These are phyloP conservation scores for Myotis lucifugus DNA, from an alignment of 2,113 vertebrate species.

Conservation along the genomic window DNA sequence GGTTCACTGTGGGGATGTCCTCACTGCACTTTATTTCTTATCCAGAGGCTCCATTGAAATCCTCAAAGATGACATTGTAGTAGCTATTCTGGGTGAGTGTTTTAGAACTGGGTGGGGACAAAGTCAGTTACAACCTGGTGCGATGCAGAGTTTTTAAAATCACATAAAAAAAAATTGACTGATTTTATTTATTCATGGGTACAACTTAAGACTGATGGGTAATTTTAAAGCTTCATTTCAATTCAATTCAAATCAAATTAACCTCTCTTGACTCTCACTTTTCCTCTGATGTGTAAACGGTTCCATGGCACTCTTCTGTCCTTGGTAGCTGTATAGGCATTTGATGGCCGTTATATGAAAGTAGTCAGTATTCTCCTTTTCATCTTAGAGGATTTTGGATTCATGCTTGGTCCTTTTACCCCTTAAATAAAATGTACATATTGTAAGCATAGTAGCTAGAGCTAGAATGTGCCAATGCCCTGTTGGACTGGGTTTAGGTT, in stretches of 20 bases:
- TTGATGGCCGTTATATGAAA: slow-evolving; percentile 31
- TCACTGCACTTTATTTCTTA: slow-evolving; percentile 97
- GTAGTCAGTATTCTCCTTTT: slow-evolving; percentile 48
- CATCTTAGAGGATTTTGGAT: not conserved
- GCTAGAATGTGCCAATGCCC: not conserved
- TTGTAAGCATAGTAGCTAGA: not conserved
- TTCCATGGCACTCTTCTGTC: not conserved
- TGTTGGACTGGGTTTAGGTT: not conserved
- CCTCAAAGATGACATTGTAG: slow-evolving; percentile 97
- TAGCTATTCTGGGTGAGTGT: slow-evolving; percentile 96
- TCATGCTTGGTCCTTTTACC: not conserved
- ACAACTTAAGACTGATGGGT: not conserved
- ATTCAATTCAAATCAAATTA: slow-evolving; percentile 46
- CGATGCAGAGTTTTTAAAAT: not conserved
- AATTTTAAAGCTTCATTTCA: slow-evolving; percentile 45
- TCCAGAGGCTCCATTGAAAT: slow-evolving; percentile 98
- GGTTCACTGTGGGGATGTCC: slow-evolving; percentile 95
- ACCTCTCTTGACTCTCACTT: slow-evolving; percentile 27
- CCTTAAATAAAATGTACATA: slow-evolving; percentile 30
- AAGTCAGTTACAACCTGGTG: not conserved
- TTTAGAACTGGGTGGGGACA: not conserved
- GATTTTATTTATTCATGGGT: not conserved
- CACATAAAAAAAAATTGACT: not conserved
- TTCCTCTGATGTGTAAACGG: slow-evolving; percentile 27
- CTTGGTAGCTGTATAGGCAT: slow-evolving; percentile 15